These are phyloP conservation scores for Zygothrica quintamaculata DNA, from an alignment of 2,888 invertebrate species.

Conservation along the genomic window DNA sequence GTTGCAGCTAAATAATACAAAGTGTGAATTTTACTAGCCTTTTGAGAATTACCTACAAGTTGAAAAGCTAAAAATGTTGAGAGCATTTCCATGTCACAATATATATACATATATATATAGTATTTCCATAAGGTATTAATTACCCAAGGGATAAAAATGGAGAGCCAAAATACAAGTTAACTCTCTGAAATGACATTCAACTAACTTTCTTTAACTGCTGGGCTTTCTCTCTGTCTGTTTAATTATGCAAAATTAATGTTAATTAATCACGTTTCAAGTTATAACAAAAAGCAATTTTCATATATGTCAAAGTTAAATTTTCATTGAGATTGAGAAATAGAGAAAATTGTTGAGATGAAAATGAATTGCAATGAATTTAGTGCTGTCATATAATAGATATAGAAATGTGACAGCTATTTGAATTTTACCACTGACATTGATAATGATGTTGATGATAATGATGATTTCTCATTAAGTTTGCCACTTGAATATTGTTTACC, in stretches of 20 bases:
- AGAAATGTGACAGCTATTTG: constrained; percentile 37
- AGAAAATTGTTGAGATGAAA: constrained; percentile 65
- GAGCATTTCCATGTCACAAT: constrained; percentile 52
- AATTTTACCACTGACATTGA: constrained; percentile 45
- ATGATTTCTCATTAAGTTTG: constrained; percentile 54
- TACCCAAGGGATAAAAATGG: neutral
- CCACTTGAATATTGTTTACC: constrained; percentile 8
- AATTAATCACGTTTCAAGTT: constrained; percentile 72
- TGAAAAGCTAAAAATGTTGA: constrained; percentile 29
- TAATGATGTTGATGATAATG: constrained; percentile 43
- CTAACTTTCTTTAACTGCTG: constrained; percentile 39
- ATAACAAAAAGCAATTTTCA: too few relatives aligned
- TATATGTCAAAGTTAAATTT: neutral
- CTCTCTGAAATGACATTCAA: constrained; percentile 1
- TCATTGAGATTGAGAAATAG: constrained; percentile 10
- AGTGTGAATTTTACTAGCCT: constrained; percentile 46
- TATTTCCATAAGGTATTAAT: constrained; percentile 48
- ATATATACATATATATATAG: constrained; percentile 18
- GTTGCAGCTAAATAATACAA: constrained; percentile 19
- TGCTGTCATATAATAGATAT: constrained; percentile 33
- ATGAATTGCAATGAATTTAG: constrained; percentile 59
- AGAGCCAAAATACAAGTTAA: neutral
- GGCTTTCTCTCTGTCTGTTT: constrained; percentile 55
- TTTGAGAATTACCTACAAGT: constrained; percentile 33
- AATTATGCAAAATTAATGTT: constrained; percentile 81